Base-by-base conservation (phyloP, 2,113 vertebrate genomes). In the Oreocharis arfaki region DNA sequence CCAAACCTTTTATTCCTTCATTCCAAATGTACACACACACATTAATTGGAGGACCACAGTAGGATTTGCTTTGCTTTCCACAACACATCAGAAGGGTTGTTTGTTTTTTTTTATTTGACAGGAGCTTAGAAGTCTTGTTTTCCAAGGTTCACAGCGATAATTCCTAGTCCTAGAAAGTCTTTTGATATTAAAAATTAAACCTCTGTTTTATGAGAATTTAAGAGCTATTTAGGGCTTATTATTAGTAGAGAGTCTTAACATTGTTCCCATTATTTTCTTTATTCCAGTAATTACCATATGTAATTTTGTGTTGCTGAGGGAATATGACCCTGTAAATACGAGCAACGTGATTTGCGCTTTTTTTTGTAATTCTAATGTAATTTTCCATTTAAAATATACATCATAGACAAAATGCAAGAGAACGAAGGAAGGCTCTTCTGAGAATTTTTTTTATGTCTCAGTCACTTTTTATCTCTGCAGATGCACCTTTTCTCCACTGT, bases 151-250 rank as follows among this genome's bases (percentile, higher is more conserved):
- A 53, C 17, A 44, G 70, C 21, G 68, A 42, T 78, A 77, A 75
- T 75, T 90, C 65, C 24, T 44, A 53, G 81, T 56, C 17, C 28
- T 50, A 76, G 37, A 50, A 91, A 53, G 41, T 76, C 28, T 79
- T 91, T 68, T 70, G 35, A 76, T 94, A 89, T 75, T 94, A 91
- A 93, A 95, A 93, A 77, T 90, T 81, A 77, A 95, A 82, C 64
- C 84, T 80, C 32, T 84, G 39, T 17, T 89, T 95, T 95, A 68
- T 87, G 47, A 95, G 52, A 84, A 74, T 87, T 90, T 86, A 81
- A 35, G 55, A 57, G 55, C 44, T 87, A 33, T 90, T 86, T 60
- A 3, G 41, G 50, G 13, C 10, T 63, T 75, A 39, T 59, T 89
- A 70, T 84, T 44, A 70, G 52, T 44, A 70, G 52, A 37, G 18